Evolutionary conservation across 2,888 invertebrate genomes (phyloP).

Genomic region (Mayetiola destructor): DNA sequence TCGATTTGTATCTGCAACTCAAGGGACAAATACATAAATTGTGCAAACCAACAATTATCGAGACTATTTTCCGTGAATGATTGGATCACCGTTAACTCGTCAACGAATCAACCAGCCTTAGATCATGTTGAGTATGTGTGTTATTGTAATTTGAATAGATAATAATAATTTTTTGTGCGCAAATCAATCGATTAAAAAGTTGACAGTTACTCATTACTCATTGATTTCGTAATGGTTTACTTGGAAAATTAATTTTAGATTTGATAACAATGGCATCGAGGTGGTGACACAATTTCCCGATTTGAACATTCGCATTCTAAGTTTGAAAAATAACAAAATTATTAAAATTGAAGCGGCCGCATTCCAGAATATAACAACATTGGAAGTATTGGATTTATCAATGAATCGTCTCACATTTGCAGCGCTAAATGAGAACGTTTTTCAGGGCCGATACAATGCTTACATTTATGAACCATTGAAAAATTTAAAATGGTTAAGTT

Average conservation of each 20-base stretch:
- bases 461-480: conserved; percentile 25
- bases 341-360: conserved; percentile 43
- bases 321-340: conserved; percentile 50
- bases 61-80: conserved; percentile 40
- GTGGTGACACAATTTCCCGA: conserved; percentile 36
- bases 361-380: conserved; percentile 46
- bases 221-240: neutral
- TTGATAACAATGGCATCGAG: conserved; percentile 28
- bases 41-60: conserved; percentile 37
- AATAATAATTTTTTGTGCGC: neutral
- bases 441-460: conserved; percentile 39
- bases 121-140: conserved; percentile 13
- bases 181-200: neutral
- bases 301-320: conserved; percentile 38
- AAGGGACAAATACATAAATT: conserved; percentile 38
- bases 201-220: neutral
- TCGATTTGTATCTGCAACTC: conserved; percentile 39
- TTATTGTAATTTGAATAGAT: neutral
- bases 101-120: conserved; percentile 2
- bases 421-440: conserved; percentile 46
- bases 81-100: conserved; percentile 35
- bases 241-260: conserved; percentile 9
- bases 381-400: conserved; percentile 52
- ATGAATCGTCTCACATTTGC: conserved; percentile 49
- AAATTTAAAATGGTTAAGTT: conserved; percentile 29